These are phyloP conservation scores for Shinisaurus crocodilurus DNA, from an alignment of 2,113 vertebrate species.

Conservation along the genomic window DNA sequence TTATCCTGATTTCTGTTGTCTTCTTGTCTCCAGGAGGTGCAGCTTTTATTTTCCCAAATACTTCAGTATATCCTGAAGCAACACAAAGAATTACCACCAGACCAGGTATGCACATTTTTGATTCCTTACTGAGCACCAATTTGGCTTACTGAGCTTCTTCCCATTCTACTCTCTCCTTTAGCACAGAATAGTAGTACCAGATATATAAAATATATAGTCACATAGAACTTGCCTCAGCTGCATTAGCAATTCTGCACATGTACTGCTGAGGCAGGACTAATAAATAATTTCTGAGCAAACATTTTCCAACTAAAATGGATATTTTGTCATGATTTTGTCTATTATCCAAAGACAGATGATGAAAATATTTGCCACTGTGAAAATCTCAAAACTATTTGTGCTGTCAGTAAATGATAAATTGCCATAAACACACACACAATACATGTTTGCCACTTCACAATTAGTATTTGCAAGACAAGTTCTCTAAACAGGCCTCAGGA, in stretches of 20 bases:
- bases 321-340: neutral
- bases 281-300: neutral
- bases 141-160: neutral
- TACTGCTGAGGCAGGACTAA: neutral
- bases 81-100: slow-evolving; percentile 84
- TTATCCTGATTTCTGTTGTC: slow-evolving; percentile 69
- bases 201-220: accelerated
- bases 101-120: slow-evolving; percentile 78
- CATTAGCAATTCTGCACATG: neutral
- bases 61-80: slow-evolving; percentile 86
- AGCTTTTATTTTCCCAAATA: slow-evolving; percentile 90
- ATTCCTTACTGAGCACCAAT: slow-evolving; percentile 19
- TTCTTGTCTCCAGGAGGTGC: slow-evolving; percentile 85
- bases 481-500: neutral
- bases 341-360: neutral
- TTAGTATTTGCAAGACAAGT: neutral
- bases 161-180: neutral
- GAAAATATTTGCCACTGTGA: neutral
- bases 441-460: neutral
- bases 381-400: neutral
- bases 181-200: neutral
- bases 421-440: neutral
- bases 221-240: neutral
- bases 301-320: neutral
- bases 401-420: neutral